phyloP scores from a whole-genome alignment of 2,113 vertebrate species.

The Herpetotheres cachinnans region DNA sequence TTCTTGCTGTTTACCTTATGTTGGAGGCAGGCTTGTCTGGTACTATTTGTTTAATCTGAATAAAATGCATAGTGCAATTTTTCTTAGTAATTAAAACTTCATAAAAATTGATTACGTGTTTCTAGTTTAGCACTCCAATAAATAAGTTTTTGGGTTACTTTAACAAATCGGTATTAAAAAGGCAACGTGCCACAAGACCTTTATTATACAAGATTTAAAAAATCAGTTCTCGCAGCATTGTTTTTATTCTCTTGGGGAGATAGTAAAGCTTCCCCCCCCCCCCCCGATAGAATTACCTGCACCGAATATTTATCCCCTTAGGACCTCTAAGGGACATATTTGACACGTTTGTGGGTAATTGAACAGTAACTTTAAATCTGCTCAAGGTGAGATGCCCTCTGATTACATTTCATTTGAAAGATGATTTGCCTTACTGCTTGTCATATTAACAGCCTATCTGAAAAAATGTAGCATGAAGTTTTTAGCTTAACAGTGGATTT shows the following conservation, averaged over 20 bases:
- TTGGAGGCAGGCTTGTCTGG: not conserved
- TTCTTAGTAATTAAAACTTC: not conserved
- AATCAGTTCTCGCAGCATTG: accelerated
- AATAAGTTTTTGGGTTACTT: not conserved
- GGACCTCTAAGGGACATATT: not conserved
- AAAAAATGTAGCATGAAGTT: not conserved
- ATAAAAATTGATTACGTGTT: not conserved
- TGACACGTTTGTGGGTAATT: not conserved
- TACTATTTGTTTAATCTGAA: not conserved
- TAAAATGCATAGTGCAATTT: not conserved
- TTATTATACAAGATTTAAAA: not conserved
- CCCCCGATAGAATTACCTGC: not conserved
- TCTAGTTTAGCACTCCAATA: not conserved
- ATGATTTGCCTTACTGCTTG: not conserved
- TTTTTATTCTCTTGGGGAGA: not conserved
- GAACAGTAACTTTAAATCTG: not conserved
- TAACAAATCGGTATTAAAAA: not conserved
- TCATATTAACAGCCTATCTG: not conserved
- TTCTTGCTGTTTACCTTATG: not conserved
- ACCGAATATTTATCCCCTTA: not conserved
- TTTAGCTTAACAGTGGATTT: not conserved
- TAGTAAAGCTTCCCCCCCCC: not conserved
- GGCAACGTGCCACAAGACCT: not conserved
- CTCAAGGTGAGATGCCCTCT: not conserved
- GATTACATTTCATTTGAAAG: not conserved